Conservation (phyloP, 2,888 invertebrate species). For the Leptopilina syphax region DNA sequence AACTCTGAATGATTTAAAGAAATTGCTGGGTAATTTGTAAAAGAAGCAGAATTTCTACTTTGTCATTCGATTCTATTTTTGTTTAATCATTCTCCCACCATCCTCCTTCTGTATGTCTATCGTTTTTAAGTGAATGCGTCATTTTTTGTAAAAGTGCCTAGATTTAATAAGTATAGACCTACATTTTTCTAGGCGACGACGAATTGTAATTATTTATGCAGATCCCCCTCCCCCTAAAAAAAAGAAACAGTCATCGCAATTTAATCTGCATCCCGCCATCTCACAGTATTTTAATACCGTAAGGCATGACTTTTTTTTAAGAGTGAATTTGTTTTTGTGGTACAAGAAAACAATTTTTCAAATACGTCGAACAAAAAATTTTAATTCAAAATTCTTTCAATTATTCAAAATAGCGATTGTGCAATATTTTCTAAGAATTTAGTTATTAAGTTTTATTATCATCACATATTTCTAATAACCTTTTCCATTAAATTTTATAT, state of each 20-base stretch:
- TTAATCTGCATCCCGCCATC: conserved; percentile 60
- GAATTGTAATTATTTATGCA: conserved; percentile 21
- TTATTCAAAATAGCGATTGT: too few species aligned
- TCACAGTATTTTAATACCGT: conserved; percentile 62
- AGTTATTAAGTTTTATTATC: neutral
- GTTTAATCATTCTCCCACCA: neutral
- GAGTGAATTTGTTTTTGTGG: conserved; percentile 41
- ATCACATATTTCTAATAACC: neutral
- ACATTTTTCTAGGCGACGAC: neutral
- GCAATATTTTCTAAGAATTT: too few species aligned
- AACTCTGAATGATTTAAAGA: conserved; percentile 25
- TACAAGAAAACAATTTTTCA: neutral
- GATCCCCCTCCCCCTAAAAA: neutral
- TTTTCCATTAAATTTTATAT: too few species aligned
- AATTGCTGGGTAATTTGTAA: conserved; percentile 23
- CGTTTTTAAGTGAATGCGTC: conserved; percentile 26
- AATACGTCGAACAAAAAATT: neutral
- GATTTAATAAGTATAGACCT: neutral
- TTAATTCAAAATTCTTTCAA: too few species aligned
- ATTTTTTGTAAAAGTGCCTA: conserved; percentile 21
- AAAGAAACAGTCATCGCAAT: conserved; percentile 48
- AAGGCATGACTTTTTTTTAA: conserved; percentile 53
- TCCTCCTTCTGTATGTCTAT: neutral
- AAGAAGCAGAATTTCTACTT: conserved; percentile 17
- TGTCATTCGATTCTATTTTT: conserved; percentile 10